Percentiles rank a stretch among this genome's conserved stretches.
phyloP scores from a whole-genome alignment of 1,140 invertebrate genomes.

The Coelopa frigida region DNA sequence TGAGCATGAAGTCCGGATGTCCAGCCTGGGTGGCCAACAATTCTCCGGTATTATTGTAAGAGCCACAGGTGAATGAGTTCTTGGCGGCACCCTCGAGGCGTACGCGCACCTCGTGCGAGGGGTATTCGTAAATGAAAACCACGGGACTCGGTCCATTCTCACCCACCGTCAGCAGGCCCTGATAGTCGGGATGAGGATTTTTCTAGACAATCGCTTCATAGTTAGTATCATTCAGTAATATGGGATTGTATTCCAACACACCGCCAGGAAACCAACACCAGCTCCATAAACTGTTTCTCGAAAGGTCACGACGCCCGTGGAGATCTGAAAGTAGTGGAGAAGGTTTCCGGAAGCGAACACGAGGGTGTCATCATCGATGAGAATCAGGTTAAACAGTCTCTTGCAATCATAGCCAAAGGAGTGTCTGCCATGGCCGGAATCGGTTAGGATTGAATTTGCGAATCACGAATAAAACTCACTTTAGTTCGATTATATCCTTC shows the following conservation, averaged over 20 bases:
- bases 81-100: slow-evolving; percentile 67
- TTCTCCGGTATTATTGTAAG: slow-evolving; percentile 73
- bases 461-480: slow-evolving; percentile 15
- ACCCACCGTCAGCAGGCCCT: slow-evolving; percentile 70
- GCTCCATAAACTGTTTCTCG: slow-evolving; percentile 63
- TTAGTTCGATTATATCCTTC: slow-evolving; percentile 23
- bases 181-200: slow-evolving; percentile 57
- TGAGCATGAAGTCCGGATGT: slow-evolving; percentile 77
- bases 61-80: slow-evolving; percentile 62
- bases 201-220: slow-evolving; percentile 47
- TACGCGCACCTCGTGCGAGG: slow-evolving; percentile 62
- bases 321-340: slow-evolving; percentile 66
- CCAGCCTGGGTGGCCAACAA: slow-evolving; percentile 75
- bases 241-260: slow-evolving; percentile 46
- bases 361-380: slow-evolving; percentile 63
- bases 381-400: slow-evolving; percentile 69
- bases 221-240: neutral
- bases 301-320: slow-evolving; percentile 58
- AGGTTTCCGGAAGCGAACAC: slow-evolving; percentile 75
- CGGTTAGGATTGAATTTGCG: neutral
- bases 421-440: slow-evolving; percentile 49
- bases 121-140: slow-evolving; percentile 78
- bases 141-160: slow-evolving; percentile 75
- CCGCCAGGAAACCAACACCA: slow-evolving; percentile 71
- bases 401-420: slow-evolving; percentile 84